Evolutionary conservation across 2,797 vertebrate genomes (phyloP), one percentile per base, ranked within the genome.

Genomic region (Mus minutoides): DNA sequence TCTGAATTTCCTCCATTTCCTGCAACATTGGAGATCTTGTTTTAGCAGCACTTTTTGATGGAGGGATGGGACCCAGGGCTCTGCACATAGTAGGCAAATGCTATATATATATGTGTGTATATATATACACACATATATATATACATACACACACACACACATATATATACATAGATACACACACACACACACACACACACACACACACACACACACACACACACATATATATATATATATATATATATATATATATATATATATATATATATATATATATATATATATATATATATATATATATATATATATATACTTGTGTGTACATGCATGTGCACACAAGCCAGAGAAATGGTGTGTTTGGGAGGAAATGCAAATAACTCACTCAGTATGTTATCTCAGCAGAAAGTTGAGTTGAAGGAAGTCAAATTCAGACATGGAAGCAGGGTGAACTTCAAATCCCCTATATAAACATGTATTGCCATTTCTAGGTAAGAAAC

Each of bases 381-480:
- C 24, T 95, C 31, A 94, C 80, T 96, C 78, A 96, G 86, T 96
- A 93, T 97, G 96, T 76, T 46, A 69, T 91, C 92, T 96, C 92
- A 92, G 94, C 88, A 95, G 96, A 96, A 97, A 98, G 52, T 89
- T 96, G 94, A 97, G 78, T 96, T 88, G 24, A 85, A 52, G 92
- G 90, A 97, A 95, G 96, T 97, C 96, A 88, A 97, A 98, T 95
- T 96, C 93, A 92, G 67, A 96, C 79, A 92, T 92, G 77, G 96
- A 95, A 97, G 88, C 83, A 69, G 86, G 95, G 88, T 95, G 91
- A 94, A 98, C 97, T 90, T 80, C 77, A 97, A 96, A 96, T 95
- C 96, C 97, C 96, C 82, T 84, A 94, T 89, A 80, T 79, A 96
- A 97, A 96, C 93, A 92, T 97, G 97, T 96, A 89, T 96, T 98